A percentile compares a stretch with the other conserved stretches of the same genome.
phyloP scores from a whole-genome alignment of 2,113 vertebrate genomes.

The Bos javanicus region DNA sequence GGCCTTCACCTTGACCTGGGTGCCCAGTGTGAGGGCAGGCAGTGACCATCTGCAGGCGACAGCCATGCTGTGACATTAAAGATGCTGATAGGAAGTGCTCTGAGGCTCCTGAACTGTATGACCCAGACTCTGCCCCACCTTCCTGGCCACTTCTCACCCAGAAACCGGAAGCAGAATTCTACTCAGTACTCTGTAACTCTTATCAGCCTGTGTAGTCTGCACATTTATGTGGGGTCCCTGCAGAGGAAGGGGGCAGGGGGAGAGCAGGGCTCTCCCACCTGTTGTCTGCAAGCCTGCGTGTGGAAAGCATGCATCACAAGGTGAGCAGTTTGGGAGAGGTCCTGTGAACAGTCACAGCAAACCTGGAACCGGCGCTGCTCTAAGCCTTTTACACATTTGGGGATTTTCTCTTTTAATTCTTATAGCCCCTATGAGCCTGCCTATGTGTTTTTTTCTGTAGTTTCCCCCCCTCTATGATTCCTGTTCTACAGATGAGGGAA shows the following conservation, averaged over 20 bases:
- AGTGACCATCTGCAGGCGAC: background rate
- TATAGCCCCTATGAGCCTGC: background rate
- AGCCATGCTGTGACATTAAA: background rate
- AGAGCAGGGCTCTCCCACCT: background rate
- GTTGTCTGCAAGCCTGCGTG: background rate
- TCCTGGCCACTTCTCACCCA: background rate
- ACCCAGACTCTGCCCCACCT: background rate
- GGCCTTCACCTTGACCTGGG: background rate
- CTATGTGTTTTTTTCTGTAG: background rate
- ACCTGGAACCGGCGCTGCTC: background rate
- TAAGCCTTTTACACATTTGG: background rate
- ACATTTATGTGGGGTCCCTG: background rate
- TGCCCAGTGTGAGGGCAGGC: background rate
- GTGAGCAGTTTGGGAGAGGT: background rate
- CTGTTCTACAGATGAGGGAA: background rate
- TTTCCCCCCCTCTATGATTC: too few relatives aligned
- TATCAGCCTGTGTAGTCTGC: background rate
- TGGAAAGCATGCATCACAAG: fast-evolving
- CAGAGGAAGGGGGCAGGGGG: too few relatives aligned
- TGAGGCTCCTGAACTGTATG: background rate
- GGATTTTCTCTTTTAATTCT: background rate
- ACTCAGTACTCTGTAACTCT: background rate
- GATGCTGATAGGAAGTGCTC: background rate
- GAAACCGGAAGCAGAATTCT: background rate
- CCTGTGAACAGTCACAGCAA: background rate